Conservation (phyloP, 2,888 invertebrate genomes). For the Pyrochroa serraticornis region DNA sequence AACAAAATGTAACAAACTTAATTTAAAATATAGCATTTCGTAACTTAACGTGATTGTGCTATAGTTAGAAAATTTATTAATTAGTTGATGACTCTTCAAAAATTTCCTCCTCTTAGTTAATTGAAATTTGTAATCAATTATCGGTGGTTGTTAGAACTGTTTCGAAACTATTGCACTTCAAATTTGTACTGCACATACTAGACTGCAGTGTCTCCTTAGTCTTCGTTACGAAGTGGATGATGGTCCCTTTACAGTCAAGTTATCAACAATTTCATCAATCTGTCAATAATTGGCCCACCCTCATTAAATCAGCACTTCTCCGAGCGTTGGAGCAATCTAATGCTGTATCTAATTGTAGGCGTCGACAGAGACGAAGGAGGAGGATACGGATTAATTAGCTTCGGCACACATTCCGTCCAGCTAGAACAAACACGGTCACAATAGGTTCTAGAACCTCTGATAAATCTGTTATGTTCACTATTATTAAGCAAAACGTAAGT, state of each 20-base stretch:
- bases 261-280: slow-evolving; percentile 41
- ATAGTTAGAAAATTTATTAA: neutral
- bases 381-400: slow-evolving; percentile 45
- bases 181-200: neutral
- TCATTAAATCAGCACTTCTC: slow-evolving; percentile 46
- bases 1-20: slow-evolving; percentile 26
- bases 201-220: neutral
- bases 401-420: slow-evolving; percentile 39
- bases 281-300: slow-evolving; percentile 43
- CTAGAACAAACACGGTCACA: slow-evolving; percentile 34
- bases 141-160: neutral
- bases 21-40: slow-evolving; percentile 11
- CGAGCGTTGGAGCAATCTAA: slow-evolving; percentile 40
- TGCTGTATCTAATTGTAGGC: slow-evolving; percentile 44
- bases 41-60: no score
- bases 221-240: neutral
- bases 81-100: neutral
- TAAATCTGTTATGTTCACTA: slow-evolving; percentile 16
- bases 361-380: slow-evolving; percentile 31
- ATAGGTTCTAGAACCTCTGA: slow-evolving; percentile 23
- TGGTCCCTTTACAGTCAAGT: slow-evolving; percentile 21
- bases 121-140: neutral
- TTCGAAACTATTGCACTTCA: neutral
- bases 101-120: neutral
- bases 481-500: slow-evolving; percentile 17